Evolutionary conservation across 2,888 invertebrate genomes (phyloP).

Genomic region (Acrobasis suavella): DNA sequence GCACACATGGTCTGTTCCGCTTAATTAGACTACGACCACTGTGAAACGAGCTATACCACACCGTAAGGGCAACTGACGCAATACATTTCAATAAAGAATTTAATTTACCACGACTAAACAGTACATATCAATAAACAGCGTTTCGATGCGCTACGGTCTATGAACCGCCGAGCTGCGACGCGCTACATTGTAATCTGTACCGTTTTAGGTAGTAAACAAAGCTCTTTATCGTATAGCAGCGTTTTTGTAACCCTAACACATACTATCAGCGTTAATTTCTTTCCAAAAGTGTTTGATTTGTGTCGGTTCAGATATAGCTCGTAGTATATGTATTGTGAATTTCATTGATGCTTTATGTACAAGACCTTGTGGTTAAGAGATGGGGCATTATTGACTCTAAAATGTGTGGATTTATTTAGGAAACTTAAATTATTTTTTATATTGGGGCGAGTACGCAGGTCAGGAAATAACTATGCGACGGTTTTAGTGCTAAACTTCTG

Average conservation of each 20-base stretch:
- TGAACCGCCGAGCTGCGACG: too few species aligned
- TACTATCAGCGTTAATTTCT: not conserved
- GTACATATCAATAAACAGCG: too few species aligned
- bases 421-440: slow-evolving; percentile 67
- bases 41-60: slow-evolving; percentile 41
- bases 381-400: slow-evolving; percentile 45
- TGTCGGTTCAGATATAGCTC: slow-evolving; percentile 29
- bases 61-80: not conserved
- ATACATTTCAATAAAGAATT: not conserved
- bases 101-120: too few species aligned
- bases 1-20: slow-evolving; percentile 49
- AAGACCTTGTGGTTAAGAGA: slow-evolving; percentile 55
- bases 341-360: slow-evolving; percentile 13
- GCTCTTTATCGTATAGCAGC: too few species aligned
- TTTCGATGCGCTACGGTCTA: too few species aligned
- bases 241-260: not conserved
- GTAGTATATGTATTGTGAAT: slow-evolving; percentile 31
- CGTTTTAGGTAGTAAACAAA: too few species aligned
- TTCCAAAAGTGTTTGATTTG: not conserved
- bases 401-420: slow-evolving; percentile 65
- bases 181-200: too few species aligned
- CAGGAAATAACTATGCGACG: slow-evolving; percentile 53
- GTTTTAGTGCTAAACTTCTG: slow-evolving; percentile 60
- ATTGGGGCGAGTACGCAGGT: slow-evolving; percentile 55
- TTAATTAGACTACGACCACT: slow-evolving; percentile 32